Conservation (phyloP, 2,113 vertebrate genomes). For the Capreolus pygargus region DNA sequence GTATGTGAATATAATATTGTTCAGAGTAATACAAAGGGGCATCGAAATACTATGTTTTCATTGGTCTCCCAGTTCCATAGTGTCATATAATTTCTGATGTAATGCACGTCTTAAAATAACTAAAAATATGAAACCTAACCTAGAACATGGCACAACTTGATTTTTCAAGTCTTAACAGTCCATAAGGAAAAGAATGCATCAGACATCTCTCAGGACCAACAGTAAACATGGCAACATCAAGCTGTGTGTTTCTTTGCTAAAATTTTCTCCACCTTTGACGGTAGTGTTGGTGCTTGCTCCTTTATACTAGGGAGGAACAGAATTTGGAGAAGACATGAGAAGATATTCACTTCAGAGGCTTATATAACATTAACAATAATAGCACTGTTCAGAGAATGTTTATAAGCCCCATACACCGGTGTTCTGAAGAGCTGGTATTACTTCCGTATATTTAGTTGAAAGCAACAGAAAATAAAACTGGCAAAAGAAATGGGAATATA, state of each 20-base stretch:
- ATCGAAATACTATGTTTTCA: not conserved
- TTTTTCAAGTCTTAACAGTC: not conserved
- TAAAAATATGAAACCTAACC: not conserved
- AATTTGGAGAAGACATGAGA: not conserved
- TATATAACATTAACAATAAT: not conserved
- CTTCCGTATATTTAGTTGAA: not conserved
- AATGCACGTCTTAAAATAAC: not conserved
- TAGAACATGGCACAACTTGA: not conserved
- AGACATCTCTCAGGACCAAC: not conserved
- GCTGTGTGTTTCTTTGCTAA: not conserved
- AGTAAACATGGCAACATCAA: not conserved
- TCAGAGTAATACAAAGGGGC: not conserved
- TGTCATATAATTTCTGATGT: not conserved
- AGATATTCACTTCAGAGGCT: not conserved
- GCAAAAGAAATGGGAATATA: not conserved
- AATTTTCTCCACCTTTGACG: not conserved
- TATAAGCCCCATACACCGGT: not conserved
- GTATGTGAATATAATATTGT: not conserved
- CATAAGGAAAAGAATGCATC: not conserved
- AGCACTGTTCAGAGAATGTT: not conserved
- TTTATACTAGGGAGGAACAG: not conserved
- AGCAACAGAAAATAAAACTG: not conserved
- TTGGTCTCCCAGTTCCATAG: not conserved
- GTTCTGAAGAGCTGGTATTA: not conserved
- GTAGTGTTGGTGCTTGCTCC: not conserved